Percentiles rank a stretch among this genome's conserved stretches.
phyloP scores from a whole-genome alignment of 2,797 vertebrate species.

The Pelochelys cantorii region DNA sequence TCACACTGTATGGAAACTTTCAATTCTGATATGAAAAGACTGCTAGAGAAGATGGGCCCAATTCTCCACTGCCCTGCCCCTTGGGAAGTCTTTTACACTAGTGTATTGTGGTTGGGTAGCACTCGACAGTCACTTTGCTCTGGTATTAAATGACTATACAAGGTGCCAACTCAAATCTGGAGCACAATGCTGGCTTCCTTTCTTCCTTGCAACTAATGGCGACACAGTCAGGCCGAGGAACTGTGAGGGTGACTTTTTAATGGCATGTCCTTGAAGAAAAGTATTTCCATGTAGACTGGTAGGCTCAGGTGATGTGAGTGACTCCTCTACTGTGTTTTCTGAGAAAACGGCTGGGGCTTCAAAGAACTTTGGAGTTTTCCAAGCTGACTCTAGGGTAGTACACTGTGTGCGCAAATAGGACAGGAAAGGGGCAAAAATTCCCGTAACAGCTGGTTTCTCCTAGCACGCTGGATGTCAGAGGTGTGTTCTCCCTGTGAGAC shows the following conservation, averaged over 20 bases:
- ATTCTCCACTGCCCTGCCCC: neutral
- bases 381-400: neutral
- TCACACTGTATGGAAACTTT: neutral
- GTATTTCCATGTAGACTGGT: neutral
- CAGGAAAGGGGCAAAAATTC: neutral
- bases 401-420: rapidly evolving
- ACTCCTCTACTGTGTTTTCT: neutral
- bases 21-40: neutral
- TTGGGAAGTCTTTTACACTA: neutral
- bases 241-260: neutral
- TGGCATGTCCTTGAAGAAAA: neutral
- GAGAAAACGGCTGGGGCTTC: neutral
- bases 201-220: neutral
- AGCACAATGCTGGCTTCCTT: neutral
- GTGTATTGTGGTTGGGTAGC: neutral
- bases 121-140: no score
- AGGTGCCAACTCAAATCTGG: neutral
- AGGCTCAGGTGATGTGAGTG: neutral
- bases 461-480: neutral
- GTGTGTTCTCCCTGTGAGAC: neutral
- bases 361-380: neutral
- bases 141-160: neutral
- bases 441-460: neutral
- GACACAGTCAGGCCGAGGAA: neutral
- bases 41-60: neutral